Percentiles rank a stretch among this genome's conserved stretches.
These are phyloP conservation scores for Parapsyche elsis DNA, from an alignment of 1,140 invertebrate species.

Conservation along the genomic window DNA sequence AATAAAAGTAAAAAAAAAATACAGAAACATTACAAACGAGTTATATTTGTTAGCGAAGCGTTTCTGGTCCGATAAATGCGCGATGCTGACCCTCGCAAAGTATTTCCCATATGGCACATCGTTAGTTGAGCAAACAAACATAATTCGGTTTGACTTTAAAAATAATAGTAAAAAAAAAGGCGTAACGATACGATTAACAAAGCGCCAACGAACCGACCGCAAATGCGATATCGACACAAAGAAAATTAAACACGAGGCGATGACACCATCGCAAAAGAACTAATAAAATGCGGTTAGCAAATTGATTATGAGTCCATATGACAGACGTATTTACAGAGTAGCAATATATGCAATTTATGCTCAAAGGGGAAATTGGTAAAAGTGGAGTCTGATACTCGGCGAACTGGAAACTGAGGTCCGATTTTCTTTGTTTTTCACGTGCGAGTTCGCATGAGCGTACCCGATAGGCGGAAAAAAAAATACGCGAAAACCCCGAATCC, in stretches of 20 bases:
- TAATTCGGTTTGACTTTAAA: conserved; percentile 2
- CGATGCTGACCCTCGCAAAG: conserved; percentile 20
- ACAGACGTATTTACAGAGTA: no score
- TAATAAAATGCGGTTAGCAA: no score
- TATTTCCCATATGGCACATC: conserved; percentile 30
- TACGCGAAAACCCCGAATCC: conserved; percentile 19
- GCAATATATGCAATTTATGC: background rate
- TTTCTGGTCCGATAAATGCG: conserved; percentile 34
- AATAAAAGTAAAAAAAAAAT: background rate
- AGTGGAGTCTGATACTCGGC: conserved; percentile 23
- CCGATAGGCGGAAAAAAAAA: conserved; percentile 4
- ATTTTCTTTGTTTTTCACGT: conserved; percentile 44
- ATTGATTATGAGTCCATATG: no score
- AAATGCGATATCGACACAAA: background rate
- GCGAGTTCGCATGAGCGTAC: conserved; percentile 28
- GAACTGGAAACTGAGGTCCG: conserved; percentile 43
- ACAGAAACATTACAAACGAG: conserved; percentile 34
- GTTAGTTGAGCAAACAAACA: conserved; percentile 32
- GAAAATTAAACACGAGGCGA: background rate
- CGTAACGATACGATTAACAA: background rate
- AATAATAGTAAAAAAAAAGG: background rate
- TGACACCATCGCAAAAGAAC: no score
- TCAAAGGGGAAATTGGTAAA: conserved; percentile 10
- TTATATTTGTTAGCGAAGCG: conserved; percentile 24
- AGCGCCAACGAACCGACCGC: background rate